phyloP scores from a whole-genome alignment of 2,797 vertebrate genomes.

The Bovichtus variegatus region DNA sequence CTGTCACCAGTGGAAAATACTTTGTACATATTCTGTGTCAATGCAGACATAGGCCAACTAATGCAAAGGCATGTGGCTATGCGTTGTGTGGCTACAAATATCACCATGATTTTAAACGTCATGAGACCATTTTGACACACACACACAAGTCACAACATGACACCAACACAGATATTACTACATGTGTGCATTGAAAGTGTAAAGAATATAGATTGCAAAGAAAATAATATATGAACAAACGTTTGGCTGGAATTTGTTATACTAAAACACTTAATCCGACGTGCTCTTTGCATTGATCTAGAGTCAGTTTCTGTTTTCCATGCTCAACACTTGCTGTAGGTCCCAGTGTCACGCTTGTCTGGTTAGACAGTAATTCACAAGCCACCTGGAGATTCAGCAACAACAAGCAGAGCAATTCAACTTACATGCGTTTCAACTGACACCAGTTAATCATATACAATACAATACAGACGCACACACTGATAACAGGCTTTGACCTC shows the following conservation, averaged over 20 bases:
- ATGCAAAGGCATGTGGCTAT: background rate
- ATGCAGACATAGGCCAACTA: background rate
- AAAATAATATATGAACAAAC: background rate
- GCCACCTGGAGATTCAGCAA: slow-evolving; percentile 6
- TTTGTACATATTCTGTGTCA: background rate
- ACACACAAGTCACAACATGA: background rate
- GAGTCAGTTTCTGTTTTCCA: background rate
- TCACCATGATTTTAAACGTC: background rate
- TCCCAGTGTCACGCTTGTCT: background rate
- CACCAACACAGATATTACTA: background rate
- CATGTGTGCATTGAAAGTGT: background rate
- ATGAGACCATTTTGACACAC: background rate
- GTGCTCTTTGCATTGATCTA: background rate
- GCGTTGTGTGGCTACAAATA: background rate
- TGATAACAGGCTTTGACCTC: slow-evolving; percentile 64
- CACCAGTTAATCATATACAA: slow-evolving; percentile 21
- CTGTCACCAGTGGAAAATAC: background rate
- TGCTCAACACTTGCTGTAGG: background rate
- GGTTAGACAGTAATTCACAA: slow-evolving; percentile 1
- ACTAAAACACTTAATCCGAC: background rate
- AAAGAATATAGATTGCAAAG: background rate
- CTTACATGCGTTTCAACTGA: slow-evolving; percentile 17
- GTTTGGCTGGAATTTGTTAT: background rate
- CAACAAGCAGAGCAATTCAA: slow-evolving; percentile 18
- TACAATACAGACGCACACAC: slow-evolving; percentile 35